Conservation (phyloP, 2,888 invertebrate species). For the Camptogramma bilineatum region DNA sequence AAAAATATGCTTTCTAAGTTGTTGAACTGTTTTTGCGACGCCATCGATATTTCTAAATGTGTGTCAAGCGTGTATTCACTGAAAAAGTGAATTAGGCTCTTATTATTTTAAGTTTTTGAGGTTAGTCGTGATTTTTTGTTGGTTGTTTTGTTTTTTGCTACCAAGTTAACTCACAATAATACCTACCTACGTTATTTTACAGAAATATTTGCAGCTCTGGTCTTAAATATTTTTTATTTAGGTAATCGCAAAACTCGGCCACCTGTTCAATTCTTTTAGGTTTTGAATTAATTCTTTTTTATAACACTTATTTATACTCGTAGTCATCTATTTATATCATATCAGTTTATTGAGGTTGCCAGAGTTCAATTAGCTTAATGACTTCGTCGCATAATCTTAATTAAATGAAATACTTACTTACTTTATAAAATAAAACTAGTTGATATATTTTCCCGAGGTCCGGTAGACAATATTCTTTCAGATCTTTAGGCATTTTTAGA, state of each 20-base stretch:
- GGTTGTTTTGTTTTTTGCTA: background rate
- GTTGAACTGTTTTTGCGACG: constrained; percentile 27
- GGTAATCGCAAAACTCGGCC: background rate
- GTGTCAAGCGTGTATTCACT: constrained; percentile 45
- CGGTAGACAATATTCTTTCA: too few species aligned
- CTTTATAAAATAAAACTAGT: background rate
- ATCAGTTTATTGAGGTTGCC: constrained; percentile 48
- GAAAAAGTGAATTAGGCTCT: constrained; percentile 39
- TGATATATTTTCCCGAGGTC: too few species aligned
- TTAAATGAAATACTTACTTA: background rate
- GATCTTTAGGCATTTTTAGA: too few species aligned
- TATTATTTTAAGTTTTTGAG: constrained; percentile 15
- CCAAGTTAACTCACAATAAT: background rate
- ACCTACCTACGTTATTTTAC: background rate
- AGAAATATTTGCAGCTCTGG: background rate
- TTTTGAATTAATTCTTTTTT: too few species aligned
- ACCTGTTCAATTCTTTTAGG: background rate
- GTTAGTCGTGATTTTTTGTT: constrained; percentile 12
- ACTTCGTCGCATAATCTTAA: constrained; percentile 5
- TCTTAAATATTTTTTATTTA: background rate
- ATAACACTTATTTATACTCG: too few species aligned
- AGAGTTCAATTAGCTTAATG: constrained; percentile 46
- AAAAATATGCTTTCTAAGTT: constrained; percentile 32
- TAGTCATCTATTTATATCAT: constrained; percentile 48
- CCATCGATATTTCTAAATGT: constrained; percentile 37